A percentile compares a stretch with the other conserved stretches of the same genome.
Conservation (phyloP, 1,140 invertebrate genomes). For the Euwallacea similis region DNA sequence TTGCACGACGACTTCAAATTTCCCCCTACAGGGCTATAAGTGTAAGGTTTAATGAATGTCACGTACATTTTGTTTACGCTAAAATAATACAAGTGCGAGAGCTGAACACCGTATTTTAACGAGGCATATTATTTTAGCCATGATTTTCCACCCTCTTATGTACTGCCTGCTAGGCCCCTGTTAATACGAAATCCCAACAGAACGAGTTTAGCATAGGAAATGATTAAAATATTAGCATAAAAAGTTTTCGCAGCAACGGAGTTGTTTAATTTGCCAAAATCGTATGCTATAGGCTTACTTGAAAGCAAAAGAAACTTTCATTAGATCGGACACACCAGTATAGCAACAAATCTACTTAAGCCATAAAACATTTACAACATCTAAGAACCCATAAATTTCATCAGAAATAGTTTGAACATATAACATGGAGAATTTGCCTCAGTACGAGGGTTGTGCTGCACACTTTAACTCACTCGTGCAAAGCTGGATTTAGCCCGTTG, state of each 20-base stretch:
- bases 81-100: constrained; percentile 16
- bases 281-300: no score
- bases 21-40: not conserved
- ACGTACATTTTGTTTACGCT: not conserved
- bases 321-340: no score
- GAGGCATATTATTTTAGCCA: constrained; percentile 29
- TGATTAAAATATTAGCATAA: constrained; percentile 24
- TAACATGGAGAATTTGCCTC: constrained; percentile 10
- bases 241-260: constrained; percentile 3
- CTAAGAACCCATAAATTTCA: constrained; percentile 11
- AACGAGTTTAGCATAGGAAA: constrained; percentile 16
- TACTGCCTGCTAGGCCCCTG: constrained; percentile 10
- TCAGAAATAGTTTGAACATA: constrained; percentile 6
- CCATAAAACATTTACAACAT: constrained; percentile 5
- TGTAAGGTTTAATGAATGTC: not conserved
- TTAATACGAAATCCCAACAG: constrained; percentile 29
- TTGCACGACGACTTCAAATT: not conserved
- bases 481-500: constrained; percentile 30
- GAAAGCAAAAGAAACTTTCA: no score
- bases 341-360: no score
- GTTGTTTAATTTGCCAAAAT: no score
- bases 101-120: constrained; percentile 22
- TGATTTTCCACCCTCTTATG: constrained; percentile 20
- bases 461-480: constrained; percentile 29
- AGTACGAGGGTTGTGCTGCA: constrained; percentile 20